A percentile compares a stretch with the other conserved stretches of the same genome.
These are phyloP conservation scores for Encarsia formosa DNA, from an alignment of 2,888 invertebrate genomes.

Conservation along the genomic window DNA sequence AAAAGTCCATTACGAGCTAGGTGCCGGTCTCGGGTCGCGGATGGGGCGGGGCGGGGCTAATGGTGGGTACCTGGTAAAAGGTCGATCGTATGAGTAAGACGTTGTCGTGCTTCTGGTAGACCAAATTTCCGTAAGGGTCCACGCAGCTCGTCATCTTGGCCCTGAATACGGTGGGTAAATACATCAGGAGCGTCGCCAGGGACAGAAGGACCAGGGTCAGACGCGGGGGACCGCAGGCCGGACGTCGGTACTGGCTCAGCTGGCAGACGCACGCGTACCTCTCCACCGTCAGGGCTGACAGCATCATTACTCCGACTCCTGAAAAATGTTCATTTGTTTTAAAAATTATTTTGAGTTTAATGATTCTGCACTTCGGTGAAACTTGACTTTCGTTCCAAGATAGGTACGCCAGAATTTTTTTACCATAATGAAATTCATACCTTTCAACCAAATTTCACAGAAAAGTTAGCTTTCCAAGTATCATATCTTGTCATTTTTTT, in stretches of 20 bases:
- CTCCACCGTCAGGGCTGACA: conserved; percentile 69
- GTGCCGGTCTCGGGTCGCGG: too few species aligned
- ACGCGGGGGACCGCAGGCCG: conserved; percentile 63
- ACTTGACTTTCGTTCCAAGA: too few species aligned
- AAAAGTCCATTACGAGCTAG: too few species aligned
- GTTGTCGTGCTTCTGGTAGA: conserved; percentile 59
- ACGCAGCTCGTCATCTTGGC: conserved; percentile 44
- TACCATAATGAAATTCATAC: too few species aligned
- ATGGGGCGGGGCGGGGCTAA: neutral
- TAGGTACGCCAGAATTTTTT: too few species aligned
- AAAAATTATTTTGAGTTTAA: too few species aligned
- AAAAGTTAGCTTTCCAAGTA: too few species aligned
- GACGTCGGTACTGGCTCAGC: conserved; percentile 55
- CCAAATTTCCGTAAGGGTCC: conserved; percentile 55
- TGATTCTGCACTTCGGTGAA: too few species aligned
- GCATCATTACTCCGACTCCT: conserved; percentile 74
- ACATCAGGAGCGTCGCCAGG: conserved; percentile 62
- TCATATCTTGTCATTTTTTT: too few species aligned
- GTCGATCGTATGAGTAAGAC: conserved; percentile 53
- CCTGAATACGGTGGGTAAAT: conserved; percentile 66
- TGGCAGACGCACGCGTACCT: conserved; percentile 64
- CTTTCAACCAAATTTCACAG: too few species aligned
- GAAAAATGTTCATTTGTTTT: too few species aligned
- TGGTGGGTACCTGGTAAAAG: conserved; percentile 53
- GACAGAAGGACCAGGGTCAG: conserved; percentile 64